Base-by-base conservation (phyloP, 30 jellyfish, hydroid and myxozoan species). In the Turritopsis rubra region DNA sequence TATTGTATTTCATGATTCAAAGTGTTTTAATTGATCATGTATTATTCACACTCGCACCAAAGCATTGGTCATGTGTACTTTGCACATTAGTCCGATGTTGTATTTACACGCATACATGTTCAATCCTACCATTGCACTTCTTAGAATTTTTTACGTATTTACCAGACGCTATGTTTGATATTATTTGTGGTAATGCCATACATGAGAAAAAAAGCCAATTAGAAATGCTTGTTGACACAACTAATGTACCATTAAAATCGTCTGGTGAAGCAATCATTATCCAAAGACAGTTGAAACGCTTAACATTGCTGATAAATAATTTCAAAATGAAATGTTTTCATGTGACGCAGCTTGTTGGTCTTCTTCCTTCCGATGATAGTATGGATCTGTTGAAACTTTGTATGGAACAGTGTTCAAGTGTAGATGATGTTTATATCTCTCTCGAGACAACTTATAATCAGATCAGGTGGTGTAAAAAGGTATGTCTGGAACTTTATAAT, bases 381-480 rank as follows among this genome's bases (percentile, higher is more conserved):
- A 30, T 79, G 20, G 95, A 83, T 53, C 26, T 87, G 53, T 84
- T 91, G n/a, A 87, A 79, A 54, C 74, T 91, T 27, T 86, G 95
- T 72, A 77, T 91, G 66, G 95, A 91, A 80, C 83, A 85, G 23
- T 24, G 85, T 19, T 65, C 83, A 41, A 13, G 60, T 41, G 60
- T 41, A 41, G 60, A 41, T 41, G 60, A 41, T 13, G 60, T 41
- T 3, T 41, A 41, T 41, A 3, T 41, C 29, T 71, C 73, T 53
- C 72, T 91, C 80, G 80, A 75, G 28, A 53, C 28, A 17, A 88
- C 83, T 83, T 86, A 80, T 17, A 52, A 60, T 1, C 85, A 91
- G 77, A 86, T 87, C 9, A 71, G 80, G 24, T 91, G 97, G 97
- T 86, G 84, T 75, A 86, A 83, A 18, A 72, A 87, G 80, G 97